Evolutionary conservation across 2,113 vertebrate genomes (phyloP).

Genomic region (Rhea pennata): DNA sequence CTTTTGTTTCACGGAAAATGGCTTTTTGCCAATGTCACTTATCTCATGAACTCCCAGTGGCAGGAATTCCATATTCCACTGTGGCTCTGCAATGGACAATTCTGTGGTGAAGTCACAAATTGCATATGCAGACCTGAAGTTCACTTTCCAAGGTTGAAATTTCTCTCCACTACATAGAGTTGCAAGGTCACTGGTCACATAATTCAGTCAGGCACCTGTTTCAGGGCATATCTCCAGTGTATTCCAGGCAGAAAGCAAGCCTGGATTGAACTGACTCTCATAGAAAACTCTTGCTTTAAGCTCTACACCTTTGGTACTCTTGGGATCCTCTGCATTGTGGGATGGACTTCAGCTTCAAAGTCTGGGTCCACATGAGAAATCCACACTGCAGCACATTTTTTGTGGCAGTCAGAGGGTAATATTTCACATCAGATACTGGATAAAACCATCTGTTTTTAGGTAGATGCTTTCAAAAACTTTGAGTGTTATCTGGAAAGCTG

Average conservation of each 20-base stretch:
- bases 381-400: neutral
- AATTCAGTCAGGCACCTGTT: neutral
- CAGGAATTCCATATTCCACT: neutral
- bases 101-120: neutral
- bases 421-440: neutral
- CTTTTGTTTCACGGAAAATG: neutral
- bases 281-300: neutral
- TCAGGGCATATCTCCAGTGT: neutral
- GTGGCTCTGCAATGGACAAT: neutral
- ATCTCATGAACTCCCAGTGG: neutral
- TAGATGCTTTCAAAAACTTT: neutral
- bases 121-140: neutral
- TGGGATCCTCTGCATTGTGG: neutral
- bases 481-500: neutral
- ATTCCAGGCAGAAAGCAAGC: neutral
- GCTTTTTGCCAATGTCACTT: neutral
- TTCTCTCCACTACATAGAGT: neutral
- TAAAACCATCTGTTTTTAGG: neutral
- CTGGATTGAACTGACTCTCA: neutral
- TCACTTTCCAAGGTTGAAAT: neutral
- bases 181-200: neutral
- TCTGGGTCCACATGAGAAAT: neutral
- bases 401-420: neutral
- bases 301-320: neutral
- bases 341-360: neutral